phyloP scores from a whole-genome alignment of 2,888 invertebrate genomes.

The Prionchulus punctatus region DNA sequence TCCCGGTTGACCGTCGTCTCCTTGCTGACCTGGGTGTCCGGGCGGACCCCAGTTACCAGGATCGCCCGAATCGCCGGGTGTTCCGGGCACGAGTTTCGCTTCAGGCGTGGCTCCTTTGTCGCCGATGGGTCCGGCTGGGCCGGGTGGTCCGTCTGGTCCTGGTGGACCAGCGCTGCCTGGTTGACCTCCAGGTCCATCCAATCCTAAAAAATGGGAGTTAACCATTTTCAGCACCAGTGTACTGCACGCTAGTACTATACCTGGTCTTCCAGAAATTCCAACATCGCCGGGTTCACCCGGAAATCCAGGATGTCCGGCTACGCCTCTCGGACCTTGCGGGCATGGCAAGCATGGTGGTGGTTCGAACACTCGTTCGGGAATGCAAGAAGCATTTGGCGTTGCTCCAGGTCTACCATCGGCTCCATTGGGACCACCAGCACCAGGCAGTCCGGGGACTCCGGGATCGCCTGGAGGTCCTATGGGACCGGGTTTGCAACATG shows the following conservation, averaged over 20 bases:
- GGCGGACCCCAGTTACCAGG: constrained; percentile 25
- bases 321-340: constrained; percentile 24
- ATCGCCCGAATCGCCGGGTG: constrained; percentile 21
- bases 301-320: constrained; percentile 24
- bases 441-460: constrained; percentile 28
- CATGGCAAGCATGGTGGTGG: constrained; percentile 32
- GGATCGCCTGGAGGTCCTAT: constrained; percentile 22
- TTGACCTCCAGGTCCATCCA: neutral
- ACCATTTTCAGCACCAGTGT: neutral
- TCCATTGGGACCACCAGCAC: constrained; percentile 27
- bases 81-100: constrained; percentile 16
- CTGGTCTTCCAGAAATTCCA: constrained; percentile 20
- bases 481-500: constrained; percentile 20
- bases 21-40: constrained; percentile 18
- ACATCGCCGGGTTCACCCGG: constrained; percentile 19
- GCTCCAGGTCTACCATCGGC: constrained; percentile 16
- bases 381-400: constrained; percentile 31
- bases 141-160: constrained; percentile 25
- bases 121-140: constrained; percentile 31
- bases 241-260: constrained; percentile 9
- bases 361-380: constrained; percentile 30
- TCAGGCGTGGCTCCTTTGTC: constrained; percentile 21
- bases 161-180: constrained; percentile 16
- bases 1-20: constrained; percentile 11
- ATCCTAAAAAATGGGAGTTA: neutral